Conservation (phyloP, 2,888 invertebrate species). For the Eupsilia transversa region DNA sequence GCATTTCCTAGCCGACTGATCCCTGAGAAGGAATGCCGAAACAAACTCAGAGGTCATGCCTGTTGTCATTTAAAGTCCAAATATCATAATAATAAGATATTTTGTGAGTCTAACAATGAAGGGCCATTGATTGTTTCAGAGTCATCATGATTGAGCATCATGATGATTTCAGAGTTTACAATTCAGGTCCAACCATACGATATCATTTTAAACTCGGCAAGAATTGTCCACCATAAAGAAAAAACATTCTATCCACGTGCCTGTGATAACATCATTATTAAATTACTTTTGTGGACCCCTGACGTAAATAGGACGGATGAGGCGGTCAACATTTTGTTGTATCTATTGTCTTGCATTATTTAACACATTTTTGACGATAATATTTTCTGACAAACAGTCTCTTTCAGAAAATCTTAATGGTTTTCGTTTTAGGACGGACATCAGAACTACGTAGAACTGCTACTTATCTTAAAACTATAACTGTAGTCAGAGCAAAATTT, state of each 20-base stretch:
- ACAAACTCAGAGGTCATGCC: not conserved
- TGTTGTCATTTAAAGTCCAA: not conserved
- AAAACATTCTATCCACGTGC: not conserved
- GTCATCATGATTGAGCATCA: no score
- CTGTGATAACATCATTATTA: conserved; percentile 46
- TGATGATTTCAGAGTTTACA: not conserved
- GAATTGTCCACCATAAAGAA: conserved; percentile 10
- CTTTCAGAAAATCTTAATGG: not conserved
- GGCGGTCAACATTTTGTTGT: conserved; percentile 20
- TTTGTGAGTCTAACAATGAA: not conserved
- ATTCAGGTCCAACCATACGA: not conserved
- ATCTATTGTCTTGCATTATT: conserved; percentile 36
- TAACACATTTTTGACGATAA: conserved; percentile 7
- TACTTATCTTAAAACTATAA: no score
- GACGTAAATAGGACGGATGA: conserved; percentile 23
- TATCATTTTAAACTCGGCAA: conserved; percentile 4
- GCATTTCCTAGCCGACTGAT: not conserved
- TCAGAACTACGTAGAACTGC: not conserved
- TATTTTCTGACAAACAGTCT: conserved; percentile 9
- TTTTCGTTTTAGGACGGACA: not conserved
- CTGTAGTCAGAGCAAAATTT: no score
- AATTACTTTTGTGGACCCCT: conserved; percentile 42
- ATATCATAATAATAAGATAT: not conserved
- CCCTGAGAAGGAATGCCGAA: not conserved
- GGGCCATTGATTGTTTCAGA: not conserved